Percentiles rank a stretch among this genome's conserved stretches.
phyloP scores from a whole-genome alignment of 2,113 vertebrate species.

The Serinus canaria region DNA sequence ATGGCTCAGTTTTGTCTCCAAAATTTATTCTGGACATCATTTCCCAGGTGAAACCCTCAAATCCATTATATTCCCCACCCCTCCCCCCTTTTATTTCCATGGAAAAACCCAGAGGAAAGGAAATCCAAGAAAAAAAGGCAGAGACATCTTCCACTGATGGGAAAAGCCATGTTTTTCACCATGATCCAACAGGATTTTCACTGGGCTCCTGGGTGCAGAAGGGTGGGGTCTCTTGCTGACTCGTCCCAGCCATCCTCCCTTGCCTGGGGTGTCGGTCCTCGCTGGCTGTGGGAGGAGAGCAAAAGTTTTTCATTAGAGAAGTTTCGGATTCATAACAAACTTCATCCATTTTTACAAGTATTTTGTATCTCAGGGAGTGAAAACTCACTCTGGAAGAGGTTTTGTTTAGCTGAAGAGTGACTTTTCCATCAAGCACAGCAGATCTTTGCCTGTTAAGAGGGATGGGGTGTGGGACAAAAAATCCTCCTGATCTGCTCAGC shows the following conservation, averaged over 20 bases:
- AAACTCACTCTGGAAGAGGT: not conserved
- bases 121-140: not conserved
- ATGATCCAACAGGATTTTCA: not conserved
- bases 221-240: not conserved
- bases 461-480: not conserved
- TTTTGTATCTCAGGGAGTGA: not conserved
- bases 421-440: not conserved
- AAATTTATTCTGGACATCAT: not conserved
- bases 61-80: not conserved
- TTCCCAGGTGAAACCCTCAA: not conserved
- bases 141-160: not conserved
- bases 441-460: not conserved
- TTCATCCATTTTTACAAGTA: not conserved
- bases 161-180: not conserved
- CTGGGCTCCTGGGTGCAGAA: not conserved
- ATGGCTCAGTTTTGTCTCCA: not conserved
- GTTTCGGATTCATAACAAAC: not conserved
- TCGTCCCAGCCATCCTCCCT: not conserved
- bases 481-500: not conserved
- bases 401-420: not conserved
- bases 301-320: not conserved
- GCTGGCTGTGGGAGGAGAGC: not conserved
- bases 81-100: not conserved
- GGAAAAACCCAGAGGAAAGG: not conserved
- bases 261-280: fast-evolving